These are phyloP conservation scores for Oryzias celebensis DNA, from an alignment of 2,113 vertebrate species.

Conservation along the genomic window DNA sequence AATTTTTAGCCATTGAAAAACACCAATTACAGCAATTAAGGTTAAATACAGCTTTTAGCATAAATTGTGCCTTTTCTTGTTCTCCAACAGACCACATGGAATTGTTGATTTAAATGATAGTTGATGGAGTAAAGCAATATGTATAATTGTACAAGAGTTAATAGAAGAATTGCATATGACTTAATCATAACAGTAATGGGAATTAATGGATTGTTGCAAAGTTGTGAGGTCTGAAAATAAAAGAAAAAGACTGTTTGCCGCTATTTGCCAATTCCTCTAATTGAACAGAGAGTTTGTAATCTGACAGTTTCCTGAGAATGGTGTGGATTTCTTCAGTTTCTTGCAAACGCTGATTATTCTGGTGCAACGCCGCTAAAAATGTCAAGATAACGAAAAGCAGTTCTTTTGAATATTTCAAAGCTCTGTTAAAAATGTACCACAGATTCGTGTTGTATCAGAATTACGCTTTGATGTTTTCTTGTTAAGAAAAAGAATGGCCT, in stretches of 20 bases:
- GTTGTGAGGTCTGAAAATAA: slow-evolving; percentile 28
- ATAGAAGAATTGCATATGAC: slow-evolving; percentile 50
- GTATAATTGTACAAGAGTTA: slow-evolving; percentile 51
- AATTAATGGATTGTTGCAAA: slow-evolving; percentile 55
- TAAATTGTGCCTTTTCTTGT: slow-evolving; percentile 57
- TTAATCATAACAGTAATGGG: slow-evolving; percentile 43
- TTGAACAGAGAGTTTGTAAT: slow-evolving; percentile 1
- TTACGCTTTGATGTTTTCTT: too few species aligned
- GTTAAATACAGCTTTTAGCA: slow-evolving; percentile 72
- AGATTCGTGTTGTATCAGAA: too few species aligned
- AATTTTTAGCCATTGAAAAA: slow-evolving; percentile 66
- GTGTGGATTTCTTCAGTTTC: too few species aligned
- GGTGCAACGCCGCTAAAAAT: too few species aligned
- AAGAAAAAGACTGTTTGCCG: slow-evolving; percentile 2
- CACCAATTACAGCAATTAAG: slow-evolving; percentile 71
- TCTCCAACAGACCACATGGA: slow-evolving; percentile 47
- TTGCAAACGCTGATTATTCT: too few species aligned
- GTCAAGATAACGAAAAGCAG: too few species aligned
- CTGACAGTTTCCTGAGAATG: too few species aligned
- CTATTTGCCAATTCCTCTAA: slow-evolving; percentile 3
- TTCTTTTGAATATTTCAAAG: too few species aligned
- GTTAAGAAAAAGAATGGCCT: too few species aligned
- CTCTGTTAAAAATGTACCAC: too few species aligned
- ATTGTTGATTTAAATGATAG: slow-evolving; percentile 55
- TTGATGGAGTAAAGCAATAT: slow-evolving; percentile 42